These are phyloP conservation scores for Hestina assimilis DNA, from an alignment of 1,140 invertebrate species.

Conservation along the genomic window DNA sequence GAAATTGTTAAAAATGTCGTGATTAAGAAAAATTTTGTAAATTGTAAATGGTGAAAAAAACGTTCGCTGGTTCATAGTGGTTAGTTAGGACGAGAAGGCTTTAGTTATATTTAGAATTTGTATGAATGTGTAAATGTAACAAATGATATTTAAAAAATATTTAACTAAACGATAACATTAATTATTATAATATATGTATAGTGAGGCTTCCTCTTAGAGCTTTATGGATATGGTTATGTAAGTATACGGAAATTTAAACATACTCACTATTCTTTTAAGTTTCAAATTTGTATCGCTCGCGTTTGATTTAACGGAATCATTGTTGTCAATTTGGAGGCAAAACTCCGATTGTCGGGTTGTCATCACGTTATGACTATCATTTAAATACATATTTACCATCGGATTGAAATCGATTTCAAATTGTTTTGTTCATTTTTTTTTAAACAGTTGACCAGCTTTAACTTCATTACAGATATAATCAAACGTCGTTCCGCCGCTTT, in stretches of 20 bases:
- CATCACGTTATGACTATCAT: too few species aligned
- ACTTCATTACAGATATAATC: too few species aligned
- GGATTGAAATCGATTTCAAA: too few species aligned
- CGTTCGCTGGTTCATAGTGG: slow-evolving; percentile 35
- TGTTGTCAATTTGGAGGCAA: not conserved
- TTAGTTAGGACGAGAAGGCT: slow-evolving; percentile 58
- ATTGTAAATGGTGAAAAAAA: not conserved
- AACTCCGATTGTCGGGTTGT: not conserved
- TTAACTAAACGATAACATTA: slow-evolving; percentile 56
- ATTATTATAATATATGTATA: slow-evolving; percentile 62
- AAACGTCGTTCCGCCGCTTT: too few species aligned
- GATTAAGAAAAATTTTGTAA: not conserved
- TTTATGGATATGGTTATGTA: slow-evolving; percentile 71
- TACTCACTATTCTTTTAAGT: slow-evolving; percentile 64
- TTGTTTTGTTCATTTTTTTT: too few species aligned
- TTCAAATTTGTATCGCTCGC: slow-evolving; percentile 39
- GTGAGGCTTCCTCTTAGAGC: slow-evolving; percentile 74
- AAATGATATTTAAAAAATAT: slow-evolving; percentile 69
- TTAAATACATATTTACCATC: too few species aligned
- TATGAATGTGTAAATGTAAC: slow-evolving; percentile 71
- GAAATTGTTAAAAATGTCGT: slow-evolving; percentile 35
- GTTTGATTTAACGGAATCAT: not conserved
- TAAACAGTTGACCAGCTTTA: too few species aligned
- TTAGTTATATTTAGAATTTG: slow-evolving; percentile 67
- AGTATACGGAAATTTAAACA: slow-evolving; percentile 71